A percentile compares a stretch with the other conserved stretches of the same genome.
Conservation (phyloP, 2,113 vertebrate genomes). For the Oryctolagus cuniculus region DNA sequence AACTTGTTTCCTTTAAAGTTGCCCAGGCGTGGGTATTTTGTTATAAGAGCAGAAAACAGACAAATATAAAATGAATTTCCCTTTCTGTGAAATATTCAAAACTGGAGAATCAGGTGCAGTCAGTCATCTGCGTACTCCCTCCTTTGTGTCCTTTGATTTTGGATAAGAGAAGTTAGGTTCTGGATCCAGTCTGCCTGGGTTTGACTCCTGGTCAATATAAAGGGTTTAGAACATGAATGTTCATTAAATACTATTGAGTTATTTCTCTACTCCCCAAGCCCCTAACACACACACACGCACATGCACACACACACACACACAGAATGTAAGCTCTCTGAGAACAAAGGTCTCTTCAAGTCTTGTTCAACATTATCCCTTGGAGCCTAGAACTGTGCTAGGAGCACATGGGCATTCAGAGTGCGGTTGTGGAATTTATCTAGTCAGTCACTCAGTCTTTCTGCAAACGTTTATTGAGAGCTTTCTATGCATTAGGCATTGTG, state of each 20-base stretch:
- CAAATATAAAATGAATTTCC: background rate
- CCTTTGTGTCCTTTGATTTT: background rate
- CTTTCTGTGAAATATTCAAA: conserved; percentile 9
- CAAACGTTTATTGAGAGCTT: background rate
- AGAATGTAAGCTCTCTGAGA: background rate
- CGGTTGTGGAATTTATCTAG: background rate
- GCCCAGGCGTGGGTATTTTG: too few species aligned
- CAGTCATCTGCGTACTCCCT: background rate
- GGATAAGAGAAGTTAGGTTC: background rate
- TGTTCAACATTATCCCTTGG: background rate
- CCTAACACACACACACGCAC: background rate
- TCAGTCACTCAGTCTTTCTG: background rate
- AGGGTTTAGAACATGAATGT: background rate
- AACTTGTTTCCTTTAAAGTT: too few species aligned
- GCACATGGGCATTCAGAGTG: background rate
- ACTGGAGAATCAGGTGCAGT: background rate
- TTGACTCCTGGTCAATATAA: background rate
- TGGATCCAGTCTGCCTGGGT: background rate
- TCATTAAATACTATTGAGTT: background rate
- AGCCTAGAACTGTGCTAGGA: background rate
- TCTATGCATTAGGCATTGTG: background rate
- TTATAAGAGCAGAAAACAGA: too few species aligned
- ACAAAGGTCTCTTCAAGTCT: background rate
- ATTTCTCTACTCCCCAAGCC: background rate
- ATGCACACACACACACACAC: too few species aligned